Evolutionary conservation across 2,797 vertebrate genomes (phyloP).

Genomic region (Semaprochilodus insignis): DNA sequence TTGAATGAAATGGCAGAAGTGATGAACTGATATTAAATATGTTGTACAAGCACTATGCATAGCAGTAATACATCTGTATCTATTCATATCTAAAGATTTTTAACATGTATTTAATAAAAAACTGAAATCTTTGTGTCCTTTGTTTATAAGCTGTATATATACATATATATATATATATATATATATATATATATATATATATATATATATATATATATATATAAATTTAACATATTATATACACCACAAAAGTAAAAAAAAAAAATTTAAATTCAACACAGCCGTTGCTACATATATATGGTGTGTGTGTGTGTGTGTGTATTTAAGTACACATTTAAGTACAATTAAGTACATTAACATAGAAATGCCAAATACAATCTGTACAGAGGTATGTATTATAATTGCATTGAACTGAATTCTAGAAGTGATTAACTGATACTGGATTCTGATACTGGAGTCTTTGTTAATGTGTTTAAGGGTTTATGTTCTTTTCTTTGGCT

Average conservation of each 20-base stretch:
- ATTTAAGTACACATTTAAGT: not conserved
- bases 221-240: too few relatives aligned
- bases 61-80: not conserved
- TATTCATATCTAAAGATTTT: not conserved
- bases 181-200: not conserved
- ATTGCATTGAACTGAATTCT: not conserved
- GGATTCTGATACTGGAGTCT: not conserved
- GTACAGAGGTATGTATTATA: not conserved
- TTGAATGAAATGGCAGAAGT: not conserved
- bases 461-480: slow-evolving; percentile 7
- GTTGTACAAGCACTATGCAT: not conserved
- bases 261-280: too few relatives aligned
- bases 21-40: not conserved
- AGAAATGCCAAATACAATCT: not conserved
- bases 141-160: too few relatives aligned
- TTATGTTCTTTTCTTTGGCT: slow-evolving; percentile 37
- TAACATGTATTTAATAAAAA: not conserved
- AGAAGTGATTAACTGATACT: not conserved
- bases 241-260: too few relatives aligned
- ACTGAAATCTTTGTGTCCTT: too few relatives aligned
- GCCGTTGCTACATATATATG: too few relatives aligned
- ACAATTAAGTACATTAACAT: not conserved
- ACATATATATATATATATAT: too few relatives aligned
- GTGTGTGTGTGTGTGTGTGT: not conserved
- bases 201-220: too few relatives aligned